Base-by-base conservation (phyloP, 2,888 invertebrate species). In the Cryptops parisi region DNA sequence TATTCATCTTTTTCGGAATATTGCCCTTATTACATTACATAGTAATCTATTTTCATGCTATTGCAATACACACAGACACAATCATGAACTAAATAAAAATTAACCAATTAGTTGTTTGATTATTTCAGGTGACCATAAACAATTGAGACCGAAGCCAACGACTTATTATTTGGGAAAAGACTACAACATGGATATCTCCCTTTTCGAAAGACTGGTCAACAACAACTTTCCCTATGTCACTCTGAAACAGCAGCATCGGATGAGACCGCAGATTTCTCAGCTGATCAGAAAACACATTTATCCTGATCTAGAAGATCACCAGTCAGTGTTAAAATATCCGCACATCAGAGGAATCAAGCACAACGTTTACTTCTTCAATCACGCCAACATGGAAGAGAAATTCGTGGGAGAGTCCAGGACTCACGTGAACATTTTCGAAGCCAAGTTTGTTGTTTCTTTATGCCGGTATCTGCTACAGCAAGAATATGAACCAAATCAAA, bases 161-260 rank as follows among this genome's bases (percentile, higher is more conserved):
- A 80, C 80, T 54, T 82, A 79, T 65, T 72, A 74, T 44, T 68
- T 87, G 51, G 80, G 80, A 1, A 76, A 70, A 61, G 66, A 78
- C 38, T 82, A 76, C 64, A 76, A 81, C 40, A 66, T 87, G 55
- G 82, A 85, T 55, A 72, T 86, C 47, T 88, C 88, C 0, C 72
- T 89, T 5, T 89, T 89, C 69, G 88, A 89, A 63, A 74, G 88
- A 6, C 78, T 88, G 76, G 74, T 88, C 1, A 73, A 74, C 1
- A 81, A 82, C 60, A 74, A 78, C 0, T 63, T 81, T 2, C 76
- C 78, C 53, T 78, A 75, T 9, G 70, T 75, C 1, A 40, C 49
- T 19, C 65, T 87, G 1, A 70, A 74, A 17, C 74, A 74, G 0
- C 90, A 90, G 63, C 80, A 85, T 60, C 72, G 88, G 46, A 87